These are phyloP conservation scores for Aleadryas rufinucha DNA, from an alignment of 2,113 vertebrate genomes.

Conservation along the genomic window DNA sequence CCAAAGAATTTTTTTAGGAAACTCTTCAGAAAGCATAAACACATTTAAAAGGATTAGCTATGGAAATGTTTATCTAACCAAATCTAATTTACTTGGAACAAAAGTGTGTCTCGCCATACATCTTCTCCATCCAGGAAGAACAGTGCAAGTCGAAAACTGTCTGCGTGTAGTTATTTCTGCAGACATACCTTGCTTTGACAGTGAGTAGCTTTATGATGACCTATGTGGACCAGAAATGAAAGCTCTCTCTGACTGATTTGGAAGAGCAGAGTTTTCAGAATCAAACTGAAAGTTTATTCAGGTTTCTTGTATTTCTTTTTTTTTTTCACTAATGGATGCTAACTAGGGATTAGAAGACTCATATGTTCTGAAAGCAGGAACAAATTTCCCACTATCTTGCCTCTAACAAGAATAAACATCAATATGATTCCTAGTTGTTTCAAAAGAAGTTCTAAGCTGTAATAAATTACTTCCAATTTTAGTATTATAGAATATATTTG, in stretches of 20 bases:
- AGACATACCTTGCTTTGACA: neutral
- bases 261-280: neutral
- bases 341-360: neutral
- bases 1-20: neutral
- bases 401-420: neutral
- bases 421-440: neutral
- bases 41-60: neutral
- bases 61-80: neutral
- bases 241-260: neutral
- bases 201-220: neutral
- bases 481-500: neutral
- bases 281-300: neutral
- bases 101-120: neutral
- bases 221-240: neutral
- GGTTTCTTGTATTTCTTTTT: neutral
- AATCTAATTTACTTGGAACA: neutral
- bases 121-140: neutral
- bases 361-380: neutral
- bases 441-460: neutral
- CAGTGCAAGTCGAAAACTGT: neutral
- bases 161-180: neutral
- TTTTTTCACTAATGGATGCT: neutral
- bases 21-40: neutral
- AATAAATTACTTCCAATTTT: neutral
- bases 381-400: neutral